These are phyloP conservation scores for Tetranychus piercei DNA, from an alignment of 2,888 invertebrate species.

Conservation along the genomic window DNA sequence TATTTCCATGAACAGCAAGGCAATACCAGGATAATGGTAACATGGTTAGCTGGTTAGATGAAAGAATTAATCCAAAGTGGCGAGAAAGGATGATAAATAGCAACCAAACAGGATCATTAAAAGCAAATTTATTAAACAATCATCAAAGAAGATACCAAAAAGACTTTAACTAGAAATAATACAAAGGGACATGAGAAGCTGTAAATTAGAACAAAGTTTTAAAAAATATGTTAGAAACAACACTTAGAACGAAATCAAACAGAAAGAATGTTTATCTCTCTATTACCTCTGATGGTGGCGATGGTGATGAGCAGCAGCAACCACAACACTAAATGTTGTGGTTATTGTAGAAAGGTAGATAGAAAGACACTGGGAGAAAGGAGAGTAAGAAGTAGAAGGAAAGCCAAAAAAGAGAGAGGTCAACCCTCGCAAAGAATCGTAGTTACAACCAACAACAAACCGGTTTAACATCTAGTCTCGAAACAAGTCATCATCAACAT, in stretches of 20 bases:
- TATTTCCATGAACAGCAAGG: no score
- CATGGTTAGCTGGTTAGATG: no score
- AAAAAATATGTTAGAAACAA: not conserved
- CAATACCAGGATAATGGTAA: no score
- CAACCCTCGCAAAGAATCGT: constrained; percentile 1
- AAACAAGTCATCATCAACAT: not conserved
- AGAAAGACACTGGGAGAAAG: not conserved
- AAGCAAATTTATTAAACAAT: no score
- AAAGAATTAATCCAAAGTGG: no score
- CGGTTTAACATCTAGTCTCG: not conserved
- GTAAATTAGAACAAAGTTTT: no score
- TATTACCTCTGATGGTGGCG: not conserved
- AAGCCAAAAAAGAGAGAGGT: not conserved
- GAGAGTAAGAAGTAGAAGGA: not conserved
- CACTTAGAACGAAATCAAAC: not conserved
- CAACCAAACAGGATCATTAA: no score
- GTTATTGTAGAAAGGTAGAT: not conserved
- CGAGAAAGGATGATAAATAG: no score
- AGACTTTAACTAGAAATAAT: no score
- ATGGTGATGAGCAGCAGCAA: not conserved
- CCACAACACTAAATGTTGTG: not conserved
- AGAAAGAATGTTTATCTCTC: not conserved
- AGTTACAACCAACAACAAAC: not conserved
- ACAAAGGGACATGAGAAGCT: no score
- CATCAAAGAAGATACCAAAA: no score